Conservation (phyloP, 64 coral and sea anemone species). For the Catalaphyllia jardinei region DNA sequence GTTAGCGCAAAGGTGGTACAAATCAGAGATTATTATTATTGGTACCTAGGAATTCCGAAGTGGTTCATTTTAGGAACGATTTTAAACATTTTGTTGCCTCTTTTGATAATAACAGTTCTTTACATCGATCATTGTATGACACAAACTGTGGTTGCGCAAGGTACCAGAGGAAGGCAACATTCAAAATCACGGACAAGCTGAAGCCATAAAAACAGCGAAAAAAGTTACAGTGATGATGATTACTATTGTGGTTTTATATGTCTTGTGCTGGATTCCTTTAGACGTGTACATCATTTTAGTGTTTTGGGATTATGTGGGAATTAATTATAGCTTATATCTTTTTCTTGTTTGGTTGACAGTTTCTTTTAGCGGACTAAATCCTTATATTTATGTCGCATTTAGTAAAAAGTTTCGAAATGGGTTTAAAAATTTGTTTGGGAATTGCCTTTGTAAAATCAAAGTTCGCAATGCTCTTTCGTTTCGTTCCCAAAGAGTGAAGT, state of each 20-base stretch:
- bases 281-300: not conserved
- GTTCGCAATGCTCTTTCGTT: not conserved
- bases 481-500: not conserved
- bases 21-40: not conserved
- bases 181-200: not conserved
- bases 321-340: not conserved
- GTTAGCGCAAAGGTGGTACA: not conserved
- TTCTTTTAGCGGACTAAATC: not conserved
- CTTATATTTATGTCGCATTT: constrained; percentile 1
- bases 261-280: not conserved
- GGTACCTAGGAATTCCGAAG: not conserved
- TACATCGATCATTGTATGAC: not conserved
- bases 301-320: not conserved
- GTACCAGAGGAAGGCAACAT: not conserved
- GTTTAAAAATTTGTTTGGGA: not conserved
- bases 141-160: not conserved
- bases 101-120: not conserved
- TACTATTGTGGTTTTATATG: not conserved
- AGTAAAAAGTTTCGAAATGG: not conserved
- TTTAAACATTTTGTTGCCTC: not conserved
- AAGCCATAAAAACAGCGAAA: not conserved
- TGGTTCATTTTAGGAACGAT: not conserved
- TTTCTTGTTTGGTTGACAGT: not conserved
- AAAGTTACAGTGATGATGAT: not conserved
- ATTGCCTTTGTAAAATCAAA: not conserved